phyloP scores from a whole-genome alignment of 1,140 invertebrate species.

The Drosophila serrata region DNA sequence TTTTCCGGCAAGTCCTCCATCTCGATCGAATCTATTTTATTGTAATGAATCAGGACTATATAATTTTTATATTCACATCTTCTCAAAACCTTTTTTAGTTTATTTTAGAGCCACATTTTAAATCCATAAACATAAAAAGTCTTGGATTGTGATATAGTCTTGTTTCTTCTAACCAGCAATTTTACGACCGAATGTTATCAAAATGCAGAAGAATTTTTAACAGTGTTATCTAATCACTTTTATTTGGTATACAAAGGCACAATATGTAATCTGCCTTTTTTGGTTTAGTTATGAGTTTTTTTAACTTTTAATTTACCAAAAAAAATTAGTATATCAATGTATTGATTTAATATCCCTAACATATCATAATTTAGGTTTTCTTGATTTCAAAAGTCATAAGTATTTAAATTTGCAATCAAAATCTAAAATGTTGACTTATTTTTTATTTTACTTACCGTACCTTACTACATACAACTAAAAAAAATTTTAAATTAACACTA shows the following conservation, averaged over 20 bases:
- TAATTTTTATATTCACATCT: neutral
- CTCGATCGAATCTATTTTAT: slow-evolving; percentile 69
- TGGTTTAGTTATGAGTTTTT: no score
- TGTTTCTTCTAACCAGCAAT: neutral
- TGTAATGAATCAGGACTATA: neutral
- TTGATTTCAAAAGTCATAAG: no score
- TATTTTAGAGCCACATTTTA: neutral
- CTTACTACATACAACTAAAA: no score
- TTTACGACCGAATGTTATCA: neutral
- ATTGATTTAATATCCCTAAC: no score
- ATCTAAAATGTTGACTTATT: no score
- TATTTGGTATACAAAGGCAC: neutral
- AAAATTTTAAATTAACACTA: no score
- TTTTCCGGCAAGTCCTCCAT: slow-evolving; percentile 76
- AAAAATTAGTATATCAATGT: no score
- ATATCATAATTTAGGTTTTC: no score
- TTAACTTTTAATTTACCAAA: no score
- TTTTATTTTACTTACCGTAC: no score
- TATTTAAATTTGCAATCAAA: no score
- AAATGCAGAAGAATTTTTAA: no score
- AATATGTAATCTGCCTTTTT: neutral
- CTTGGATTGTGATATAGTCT: neutral
- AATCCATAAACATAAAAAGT: neutral
- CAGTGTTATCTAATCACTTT: neutral
- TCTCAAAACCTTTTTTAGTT: neutral